Conservation (phyloP, 2,797 vertebrate genomes). For the Kryptolebias ocellatus region DNA sequence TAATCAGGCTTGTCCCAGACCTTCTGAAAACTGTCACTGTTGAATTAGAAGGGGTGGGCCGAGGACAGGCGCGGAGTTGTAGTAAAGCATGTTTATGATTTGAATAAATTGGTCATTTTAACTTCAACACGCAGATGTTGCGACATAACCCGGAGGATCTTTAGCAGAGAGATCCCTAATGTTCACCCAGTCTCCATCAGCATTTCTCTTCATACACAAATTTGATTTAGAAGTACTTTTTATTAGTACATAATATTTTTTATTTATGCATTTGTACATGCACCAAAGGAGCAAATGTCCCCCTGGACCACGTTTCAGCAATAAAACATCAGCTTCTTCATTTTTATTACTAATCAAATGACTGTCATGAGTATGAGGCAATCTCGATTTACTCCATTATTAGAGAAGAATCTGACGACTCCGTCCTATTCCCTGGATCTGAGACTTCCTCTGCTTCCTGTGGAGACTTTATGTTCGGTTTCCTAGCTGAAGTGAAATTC, state of each 20-base stretch:
- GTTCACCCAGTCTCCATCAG: too few relatives aligned
- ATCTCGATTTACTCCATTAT: conserved; percentile 22
- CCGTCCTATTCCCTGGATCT: conserved; percentile 42
- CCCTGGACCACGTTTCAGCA: background rate
- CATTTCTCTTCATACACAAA: too few relatives aligned
- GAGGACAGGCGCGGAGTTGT: background rate
- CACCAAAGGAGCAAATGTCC: too few relatives aligned
- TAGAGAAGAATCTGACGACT: conserved; percentile 25
- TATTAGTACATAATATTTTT: too few relatives aligned
- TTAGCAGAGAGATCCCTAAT: too few relatives aligned
- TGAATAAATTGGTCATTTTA: background rate
- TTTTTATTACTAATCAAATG: conserved; percentile 17
- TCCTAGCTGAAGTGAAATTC: conserved; percentile 57
- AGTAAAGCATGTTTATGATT: background rate
- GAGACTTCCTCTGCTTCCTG: conserved; percentile 57
- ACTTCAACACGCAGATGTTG: conserved; percentile 2
- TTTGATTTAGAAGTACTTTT: too few relatives aligned
- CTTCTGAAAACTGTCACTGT: conserved; percentile 62
- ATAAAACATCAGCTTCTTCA: conserved; percentile 23
- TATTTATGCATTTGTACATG: too few relatives aligned
- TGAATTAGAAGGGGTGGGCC: conserved; percentile 59
- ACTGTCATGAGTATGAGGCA: conserved; percentile 13
- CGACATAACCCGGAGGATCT: too few relatives aligned
- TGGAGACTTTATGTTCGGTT: conserved; percentile 54
- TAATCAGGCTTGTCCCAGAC: conserved; percentile 81